These are phyloP conservation scores for Lymantria monacha DNA, from an alignment of 2,888 invertebrate species.

Conservation along the genomic window DNA sequence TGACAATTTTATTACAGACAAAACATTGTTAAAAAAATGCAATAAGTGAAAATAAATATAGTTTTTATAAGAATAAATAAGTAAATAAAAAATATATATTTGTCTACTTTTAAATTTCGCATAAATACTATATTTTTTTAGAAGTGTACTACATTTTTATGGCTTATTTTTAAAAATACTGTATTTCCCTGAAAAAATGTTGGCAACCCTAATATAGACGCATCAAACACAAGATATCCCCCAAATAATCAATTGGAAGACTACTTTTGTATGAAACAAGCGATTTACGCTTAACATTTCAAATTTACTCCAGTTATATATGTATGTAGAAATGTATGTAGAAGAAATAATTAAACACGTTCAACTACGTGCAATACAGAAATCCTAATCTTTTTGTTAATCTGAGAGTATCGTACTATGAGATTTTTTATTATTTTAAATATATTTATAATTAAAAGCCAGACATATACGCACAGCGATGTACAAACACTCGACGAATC, in stretches of 20 bases:
- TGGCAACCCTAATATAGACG: too few species aligned
- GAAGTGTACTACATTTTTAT: too few species aligned
- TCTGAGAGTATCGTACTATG: slow-evolving; percentile 67
- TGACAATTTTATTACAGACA: too few species aligned
- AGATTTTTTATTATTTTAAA: slow-evolving; percentile 56
- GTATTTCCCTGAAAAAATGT: too few species aligned
- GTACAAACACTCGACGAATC: slow-evolving; percentile 69
- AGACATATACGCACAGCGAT: slow-evolving; percentile 71
- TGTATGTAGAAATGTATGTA: slow-evolving; percentile 38
- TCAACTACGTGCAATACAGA: slow-evolving; percentile 64
- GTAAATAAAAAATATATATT: too few species aligned
- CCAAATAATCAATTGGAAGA: slow-evolving; percentile 70
- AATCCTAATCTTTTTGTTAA: slow-evolving; percentile 71
- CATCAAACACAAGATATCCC: slow-evolving; percentile 49
- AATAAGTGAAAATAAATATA: too few species aligned
- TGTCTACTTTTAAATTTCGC: too few species aligned
- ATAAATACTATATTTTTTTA: too few species aligned
- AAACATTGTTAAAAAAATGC: too few species aligned
- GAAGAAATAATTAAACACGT: slow-evolving; percentile 39
- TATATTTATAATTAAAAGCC: slow-evolving; percentile 67
- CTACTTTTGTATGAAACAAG: slow-evolving; percentile 52
- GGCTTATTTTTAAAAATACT: too few species aligned
- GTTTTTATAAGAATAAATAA: too few species aligned
- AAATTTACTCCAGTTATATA: slow-evolving; percentile 32
- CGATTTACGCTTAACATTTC: slow-evolving; percentile 31